Evolutionary conservation across 2,113 vertebrate species (phyloP), one percentile per base, ranked within the genome.

Genomic region (Chascanopsetta lugubris): DNA sequence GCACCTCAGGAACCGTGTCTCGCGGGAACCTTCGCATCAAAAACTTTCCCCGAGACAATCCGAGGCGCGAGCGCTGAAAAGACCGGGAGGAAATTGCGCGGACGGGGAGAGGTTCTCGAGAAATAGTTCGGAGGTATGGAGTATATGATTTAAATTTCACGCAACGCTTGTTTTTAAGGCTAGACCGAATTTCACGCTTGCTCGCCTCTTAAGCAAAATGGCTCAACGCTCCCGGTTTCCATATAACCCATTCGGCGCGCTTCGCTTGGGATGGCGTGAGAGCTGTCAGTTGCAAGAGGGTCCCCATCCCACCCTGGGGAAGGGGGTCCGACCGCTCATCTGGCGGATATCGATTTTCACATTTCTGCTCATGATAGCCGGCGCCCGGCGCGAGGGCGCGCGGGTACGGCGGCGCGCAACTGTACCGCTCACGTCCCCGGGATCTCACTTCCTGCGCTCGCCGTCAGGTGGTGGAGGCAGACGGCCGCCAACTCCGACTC

Each of bases 81-180:
- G n/a, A 66, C 24, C 3, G 36, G 36, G 40, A 50, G 42, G 32
- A 48, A 71, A 62, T 53, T 17, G 8, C 15, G 51, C 7, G 27
- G 50, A 62, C 45, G 57, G 47, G n/a, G 21, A 11, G 57, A 76
- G 67, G 64, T 50, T 75, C 54, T 74, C 72, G 61, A 15, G 60
- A 75, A 65, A 69, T 29, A 49, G 17, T 46, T 17, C 22, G 6
- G 18, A 29, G 8, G 18, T 34, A 53, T 50, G 18, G 38, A 76
- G 57, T 66, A 56, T 60, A 65, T 18, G 34, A 27, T n/a, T 82
- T 74, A 75, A 75, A 77, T 53, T 86, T 85, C 62, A 80, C 1
- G n/a, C 47, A 21, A 50, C 48, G 30, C 50, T 67, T 30, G 32
- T 40, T 76, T n/a, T 61, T 56, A 61, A 25, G 56, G 45, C 22